Conservation (phyloP, 2,888 invertebrate species). For the Chydorus sphaericus region DNA sequence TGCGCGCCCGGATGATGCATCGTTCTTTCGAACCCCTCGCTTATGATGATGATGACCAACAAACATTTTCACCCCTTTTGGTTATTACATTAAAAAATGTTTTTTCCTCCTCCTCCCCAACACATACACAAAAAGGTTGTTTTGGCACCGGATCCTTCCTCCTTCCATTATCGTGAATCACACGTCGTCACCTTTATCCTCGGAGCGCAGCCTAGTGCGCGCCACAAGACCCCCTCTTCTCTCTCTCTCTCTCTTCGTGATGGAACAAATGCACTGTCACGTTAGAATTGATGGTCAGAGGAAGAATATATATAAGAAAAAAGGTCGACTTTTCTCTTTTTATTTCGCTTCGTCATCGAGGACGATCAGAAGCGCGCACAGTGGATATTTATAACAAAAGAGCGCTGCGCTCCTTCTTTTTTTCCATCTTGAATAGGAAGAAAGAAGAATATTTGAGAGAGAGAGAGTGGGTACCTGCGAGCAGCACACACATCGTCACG, state of each 20-base stretch:
- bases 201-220: neutral
- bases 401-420: neutral
- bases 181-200: slow-evolving; percentile 4
- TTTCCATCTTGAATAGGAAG: neutral
- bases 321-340: no score
- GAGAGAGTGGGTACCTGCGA: no score
- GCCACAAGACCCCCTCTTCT: neutral
- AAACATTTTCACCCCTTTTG: no score
- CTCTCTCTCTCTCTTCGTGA: neutral
- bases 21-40: no score
- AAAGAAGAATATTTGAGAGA: no score
- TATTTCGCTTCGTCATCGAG: no score
- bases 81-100: no score
- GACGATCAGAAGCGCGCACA: neutral
- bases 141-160: neutral
- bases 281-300: neutral
- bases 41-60: no score
- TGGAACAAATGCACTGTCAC: slow-evolving; percentile 8
- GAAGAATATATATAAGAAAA: neutral
- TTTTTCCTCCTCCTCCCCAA: neutral
- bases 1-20: no score
- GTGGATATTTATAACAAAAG: neutral
- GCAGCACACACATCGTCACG: no score
- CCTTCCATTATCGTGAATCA: slow-evolving; percentile 5
- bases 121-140: neutral